phyloP scores from a whole-genome alignment of 1,140 invertebrate species.

The Augochlora pura region DNA sequence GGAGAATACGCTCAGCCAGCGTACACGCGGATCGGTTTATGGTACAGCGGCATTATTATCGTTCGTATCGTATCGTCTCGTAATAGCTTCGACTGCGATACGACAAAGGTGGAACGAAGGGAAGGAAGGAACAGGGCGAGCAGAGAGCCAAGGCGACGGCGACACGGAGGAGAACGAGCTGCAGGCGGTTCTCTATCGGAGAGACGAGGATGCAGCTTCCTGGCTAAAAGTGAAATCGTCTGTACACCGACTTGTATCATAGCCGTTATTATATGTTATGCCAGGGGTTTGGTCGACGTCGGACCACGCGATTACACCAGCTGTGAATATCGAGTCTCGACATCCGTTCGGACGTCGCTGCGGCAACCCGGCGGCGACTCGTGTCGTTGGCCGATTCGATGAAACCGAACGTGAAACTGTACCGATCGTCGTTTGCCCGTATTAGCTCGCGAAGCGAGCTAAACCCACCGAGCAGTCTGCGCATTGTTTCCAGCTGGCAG shows the following conservation, averaged over 20 bases:
- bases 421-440: background rate
- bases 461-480: slow-evolving; percentile 27
- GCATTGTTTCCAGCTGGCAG: slow-evolving; percentile 28
- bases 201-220: slow-evolving; percentile 49
- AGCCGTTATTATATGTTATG: slow-evolving; percentile 63
- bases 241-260: slow-evolving; percentile 54
- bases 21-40: background rate
- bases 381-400: too few species aligned
- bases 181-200: background rate
- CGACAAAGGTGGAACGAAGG: background rate
- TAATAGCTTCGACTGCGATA: slow-evolving; percentile 6
- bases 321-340: slow-evolving; percentile 20
- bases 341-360: background rate
- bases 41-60: slow-evolving; percentile 18
- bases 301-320: slow-evolving; percentile 27
- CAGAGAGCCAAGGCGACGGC: background rate
- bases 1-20: background rate
- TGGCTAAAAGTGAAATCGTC: slow-evolving; percentile 72
- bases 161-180: background rate
- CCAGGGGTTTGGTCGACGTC: slow-evolving; percentile 19
- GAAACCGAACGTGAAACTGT: background rate
- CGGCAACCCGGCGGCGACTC: too few species aligned
- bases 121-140: background rate
- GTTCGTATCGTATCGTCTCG: slow-evolving; percentile 1
- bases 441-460: background rate